phyloP scores from a whole-genome alignment of 2,888 invertebrate species.

The Orthosia gothica region DNA sequence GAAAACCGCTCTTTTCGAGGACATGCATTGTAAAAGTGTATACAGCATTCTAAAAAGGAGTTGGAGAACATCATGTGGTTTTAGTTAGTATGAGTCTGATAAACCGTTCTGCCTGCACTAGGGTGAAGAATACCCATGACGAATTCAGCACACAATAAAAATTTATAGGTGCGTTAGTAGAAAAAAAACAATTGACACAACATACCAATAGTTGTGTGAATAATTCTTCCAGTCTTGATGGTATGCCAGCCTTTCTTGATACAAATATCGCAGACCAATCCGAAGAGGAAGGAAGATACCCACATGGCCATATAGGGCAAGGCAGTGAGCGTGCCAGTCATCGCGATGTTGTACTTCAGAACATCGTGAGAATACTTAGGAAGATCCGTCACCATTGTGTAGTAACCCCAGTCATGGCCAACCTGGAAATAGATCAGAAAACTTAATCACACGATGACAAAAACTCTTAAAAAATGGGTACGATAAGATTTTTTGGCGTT shows the following conservation, averaged over 20 bases:
- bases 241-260: slow-evolving; percentile 92
- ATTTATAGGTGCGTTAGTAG: no score
- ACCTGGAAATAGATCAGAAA: slow-evolving; percentile 75
- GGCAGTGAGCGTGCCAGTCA: slow-evolving; percentile 92
- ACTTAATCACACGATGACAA: neutral
- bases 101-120: no score
- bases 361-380: slow-evolving; percentile 93
- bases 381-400: slow-evolving; percentile 94
- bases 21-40: no score
- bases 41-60: no score
- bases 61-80: no score
- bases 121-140: no score
- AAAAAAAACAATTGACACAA: slow-evolving; percentile 4
- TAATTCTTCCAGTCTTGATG: slow-evolving; percentile 92
- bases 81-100: no score
- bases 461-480: neutral
- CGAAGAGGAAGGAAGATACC: slow-evolving; percentile 92
- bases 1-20: no score
- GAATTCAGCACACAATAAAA: no score
- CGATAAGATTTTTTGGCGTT: no score
- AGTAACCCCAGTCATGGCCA: slow-evolving; percentile 93
- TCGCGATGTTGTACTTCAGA: slow-evolving; percentile 92
- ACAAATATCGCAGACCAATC: slow-evolving; percentile 93
- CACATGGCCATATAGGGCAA: slow-evolving; percentile 94
- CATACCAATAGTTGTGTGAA: slow-evolving; percentile 93